Evolutionary conservation across 1,140 invertebrate genomes (phyloP).

Genomic region (Megalopta genalis): DNA sequence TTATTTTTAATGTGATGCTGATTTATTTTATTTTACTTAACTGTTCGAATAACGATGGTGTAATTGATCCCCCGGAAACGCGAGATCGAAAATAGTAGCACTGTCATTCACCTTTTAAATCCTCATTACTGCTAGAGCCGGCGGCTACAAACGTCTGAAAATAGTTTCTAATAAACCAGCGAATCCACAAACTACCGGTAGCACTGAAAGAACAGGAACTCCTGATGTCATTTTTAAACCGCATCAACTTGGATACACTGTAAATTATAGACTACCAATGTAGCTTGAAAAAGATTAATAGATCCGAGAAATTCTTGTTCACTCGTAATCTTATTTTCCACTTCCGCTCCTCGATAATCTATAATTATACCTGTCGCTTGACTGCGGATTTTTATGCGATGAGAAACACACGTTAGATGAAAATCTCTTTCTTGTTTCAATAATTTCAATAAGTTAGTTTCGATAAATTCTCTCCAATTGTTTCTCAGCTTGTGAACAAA

Average conservation of each 20-base stretch:
- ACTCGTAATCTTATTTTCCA: too few relatives aligned
- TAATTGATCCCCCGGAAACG: background rate
- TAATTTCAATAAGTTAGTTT: too few relatives aligned
- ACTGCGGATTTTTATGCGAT: too few relatives aligned
- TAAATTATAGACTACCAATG: background rate
- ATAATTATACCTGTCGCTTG: too few relatives aligned
- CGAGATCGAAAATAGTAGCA: conserved; percentile 9
- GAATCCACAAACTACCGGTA: conserved; percentile 38
- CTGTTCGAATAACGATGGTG: background rate
- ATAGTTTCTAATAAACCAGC: conserved; percentile 43
- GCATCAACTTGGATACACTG: background rate
- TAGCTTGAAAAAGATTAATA: background rate
- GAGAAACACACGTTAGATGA: too few relatives aligned
- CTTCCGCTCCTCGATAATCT: too few relatives aligned
- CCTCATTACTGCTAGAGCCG: conserved; percentile 26
- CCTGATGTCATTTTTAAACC: conserved; percentile 21
- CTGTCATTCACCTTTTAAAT: conserved; percentile 30
- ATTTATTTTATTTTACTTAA: too few relatives aligned
- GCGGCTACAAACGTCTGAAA: conserved; percentile 31
- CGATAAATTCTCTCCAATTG: too few relatives aligned
- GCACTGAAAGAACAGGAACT: conserved; percentile 39
- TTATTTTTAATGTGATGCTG: too few relatives aligned
- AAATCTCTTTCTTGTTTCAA: too few relatives aligned
- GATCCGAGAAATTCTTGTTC: too few relatives aligned
- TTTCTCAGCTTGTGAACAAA: too few relatives aligned